Conservation (phyloP, 1,140 invertebrate genomes). For the Drosophila baimaii region DNA sequence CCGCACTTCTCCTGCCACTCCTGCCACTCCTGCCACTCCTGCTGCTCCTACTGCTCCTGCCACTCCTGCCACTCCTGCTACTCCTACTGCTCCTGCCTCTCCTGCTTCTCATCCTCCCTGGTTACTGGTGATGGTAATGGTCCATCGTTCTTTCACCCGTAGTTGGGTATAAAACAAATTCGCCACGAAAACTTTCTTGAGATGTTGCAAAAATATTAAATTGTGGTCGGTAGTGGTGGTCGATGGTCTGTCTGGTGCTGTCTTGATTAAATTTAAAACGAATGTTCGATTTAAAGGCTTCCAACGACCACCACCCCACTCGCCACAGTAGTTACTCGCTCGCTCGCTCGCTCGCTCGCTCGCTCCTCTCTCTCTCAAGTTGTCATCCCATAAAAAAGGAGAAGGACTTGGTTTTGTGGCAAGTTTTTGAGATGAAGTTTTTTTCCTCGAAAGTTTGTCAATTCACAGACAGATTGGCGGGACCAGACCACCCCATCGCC, state of each 20-base stretch:
- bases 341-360: too few species aligned
- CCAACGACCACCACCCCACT: background rate
- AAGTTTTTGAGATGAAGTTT: background rate
- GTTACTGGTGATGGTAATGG: constrained; percentile 3
- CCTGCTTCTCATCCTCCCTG: background rate
- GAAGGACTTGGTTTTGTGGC: background rate
- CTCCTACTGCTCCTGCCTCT: background rate
- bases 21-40: background rate
- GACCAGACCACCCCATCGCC: too few species aligned
- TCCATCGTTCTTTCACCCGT: constrained; percentile 5
- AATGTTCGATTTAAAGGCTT: constrained; percentile 61
- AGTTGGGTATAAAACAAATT: constrained; percentile 43
- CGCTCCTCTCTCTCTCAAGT: too few species aligned
- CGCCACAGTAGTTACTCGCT: constrained; percentile 15
- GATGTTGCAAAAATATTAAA: constrained; percentile 72
- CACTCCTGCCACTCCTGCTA: background rate
- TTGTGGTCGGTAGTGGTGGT: constrained; percentile 31
- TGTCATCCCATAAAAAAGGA: constrained; percentile 13
- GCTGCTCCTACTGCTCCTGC: background rate
- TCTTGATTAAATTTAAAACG: constrained; percentile 51
- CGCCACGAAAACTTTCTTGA: constrained; percentile 54
- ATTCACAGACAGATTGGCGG: constrained; percentile 24
- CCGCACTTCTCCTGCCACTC: background rate
- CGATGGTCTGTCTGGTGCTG: background rate
- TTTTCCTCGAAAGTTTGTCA: constrained; percentile 13